These are phyloP conservation scores for Drosophila mettleri DNA, from an alignment of 2,888 invertebrate species.

Conservation along the genomic window DNA sequence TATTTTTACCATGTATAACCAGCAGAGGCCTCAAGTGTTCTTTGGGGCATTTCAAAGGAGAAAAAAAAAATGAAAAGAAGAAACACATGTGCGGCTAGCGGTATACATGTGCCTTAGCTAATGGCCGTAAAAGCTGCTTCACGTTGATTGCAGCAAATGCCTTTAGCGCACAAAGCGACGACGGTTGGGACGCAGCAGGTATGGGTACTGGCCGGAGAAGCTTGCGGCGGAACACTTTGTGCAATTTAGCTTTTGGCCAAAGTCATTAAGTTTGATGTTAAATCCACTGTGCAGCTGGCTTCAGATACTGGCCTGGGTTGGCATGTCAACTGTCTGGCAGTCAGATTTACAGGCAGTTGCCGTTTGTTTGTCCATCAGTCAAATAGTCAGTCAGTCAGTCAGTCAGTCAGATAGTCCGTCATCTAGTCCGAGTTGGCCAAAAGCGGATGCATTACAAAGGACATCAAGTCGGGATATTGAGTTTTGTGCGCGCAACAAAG, in stretches of 20 bases:
- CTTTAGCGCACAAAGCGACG: constrained; percentile 16
- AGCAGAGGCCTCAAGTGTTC: background rate
- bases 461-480: constrained; percentile 74
- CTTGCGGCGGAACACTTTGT: constrained; percentile 49
- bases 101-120: constrained; percentile 20
- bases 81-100: constrained; percentile 4
- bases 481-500: constrained; percentile 79
- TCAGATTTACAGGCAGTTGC: constrained; percentile 57
- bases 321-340: constrained; percentile 53
- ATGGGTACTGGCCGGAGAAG: background rate
- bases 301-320: constrained; percentile 30
- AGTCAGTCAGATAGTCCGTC: constrained; percentile 28
- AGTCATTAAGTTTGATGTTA: constrained; percentile 74
- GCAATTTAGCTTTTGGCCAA: constrained; percentile 75
- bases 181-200: background rate
- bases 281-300: constrained; percentile 44
- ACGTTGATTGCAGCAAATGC: constrained; percentile 63
- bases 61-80: background rate
- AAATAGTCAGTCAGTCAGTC: background rate
- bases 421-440: constrained; percentile 40
- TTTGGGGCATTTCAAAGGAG: background rate
- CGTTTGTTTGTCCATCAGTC: constrained; percentile 27
- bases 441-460: constrained; percentile 78
- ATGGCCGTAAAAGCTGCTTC: constrained; percentile 60
- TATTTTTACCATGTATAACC: background rate